Evolutionary conservation across 2,797 vertebrate genomes (phyloP), one percentile per base, ranked within the genome.

Genomic region (Bufotes viridis): DNA sequence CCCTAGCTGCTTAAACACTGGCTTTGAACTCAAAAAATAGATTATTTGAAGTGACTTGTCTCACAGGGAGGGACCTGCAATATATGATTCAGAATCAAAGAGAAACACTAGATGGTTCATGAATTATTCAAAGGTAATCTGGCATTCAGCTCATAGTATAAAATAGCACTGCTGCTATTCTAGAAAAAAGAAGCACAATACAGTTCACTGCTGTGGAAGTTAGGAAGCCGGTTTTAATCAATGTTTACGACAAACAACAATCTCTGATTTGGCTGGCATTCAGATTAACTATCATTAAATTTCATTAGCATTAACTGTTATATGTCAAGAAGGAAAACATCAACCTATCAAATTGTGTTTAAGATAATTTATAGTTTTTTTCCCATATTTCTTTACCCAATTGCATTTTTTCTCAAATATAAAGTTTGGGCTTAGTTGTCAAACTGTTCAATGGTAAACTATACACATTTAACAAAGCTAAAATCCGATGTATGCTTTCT

Each of bases 1-100:
- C 87, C 85, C 69, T 88, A 89, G 89, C 90, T 92, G 90, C 90
- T 92, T 81, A 89, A 88, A 92, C 86, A 91, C 91, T 94, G 92
- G 94, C 95, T 95, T 94, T 93, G 90, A 92, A 93, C 83, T 89
- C 70, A 87, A 91, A 87, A 29, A 15, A 90, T 91, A 90, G 93
- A 91, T 90, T 91, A 90, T 88, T 90, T 91, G 7, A 0, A 92
- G 91, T 94, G 82, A 76, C 92, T 89, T 92, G 91, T 90, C 92
- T 93, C 93, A 91, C 91, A 93, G 91, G 88, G 92, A 91, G 91
- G 90, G 88, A 87, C 88, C 74, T 72, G 84, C 60, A 86, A 86
- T 86, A 76, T 91, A 90, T 90, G 90, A 88, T 15, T 91, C 49
- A 87, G 91, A 91, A 93, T 92, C 91, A 93, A 93, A 93, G 88